Conservation (phyloP, 1,140 invertebrate species). For the Bilobella aurantiaca region DNA sequence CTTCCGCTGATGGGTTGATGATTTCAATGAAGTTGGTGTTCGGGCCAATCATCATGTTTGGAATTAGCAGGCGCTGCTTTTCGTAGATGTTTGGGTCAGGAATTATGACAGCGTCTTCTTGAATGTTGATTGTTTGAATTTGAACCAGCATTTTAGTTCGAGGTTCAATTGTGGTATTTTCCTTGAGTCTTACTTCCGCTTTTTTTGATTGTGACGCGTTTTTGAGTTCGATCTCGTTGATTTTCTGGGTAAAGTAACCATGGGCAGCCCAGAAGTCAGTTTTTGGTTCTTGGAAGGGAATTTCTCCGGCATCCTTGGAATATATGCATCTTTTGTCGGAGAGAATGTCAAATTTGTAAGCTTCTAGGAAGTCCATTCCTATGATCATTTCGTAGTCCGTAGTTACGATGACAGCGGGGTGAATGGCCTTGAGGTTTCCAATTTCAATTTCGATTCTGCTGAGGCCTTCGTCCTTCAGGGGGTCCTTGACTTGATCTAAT, state of each 20-base stretch:
- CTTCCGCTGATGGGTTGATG: background rate
- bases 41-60: background rate
- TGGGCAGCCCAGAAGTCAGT: background rate
- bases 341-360: no score
- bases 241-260: background rate
- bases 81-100: background rate
- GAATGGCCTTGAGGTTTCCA: no score
- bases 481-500: background rate
- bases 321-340: no score
- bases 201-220: background rate
- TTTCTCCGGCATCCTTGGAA: no score
- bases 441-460: no score
- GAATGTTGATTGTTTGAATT: background rate
- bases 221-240: background rate
- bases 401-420: no score
- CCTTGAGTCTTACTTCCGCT: background rate
- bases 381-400: no score
- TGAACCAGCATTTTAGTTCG: background rate
- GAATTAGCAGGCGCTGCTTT: background rate
- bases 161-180: background rate
- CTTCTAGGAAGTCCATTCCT: no score
- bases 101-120: background rate
- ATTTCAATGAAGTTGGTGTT: background rate
- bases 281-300: background rate
- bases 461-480: no score